Base-by-base conservation (phyloP, 2,113 vertebrate species). In the Phalacrocorax carbo region DNA sequence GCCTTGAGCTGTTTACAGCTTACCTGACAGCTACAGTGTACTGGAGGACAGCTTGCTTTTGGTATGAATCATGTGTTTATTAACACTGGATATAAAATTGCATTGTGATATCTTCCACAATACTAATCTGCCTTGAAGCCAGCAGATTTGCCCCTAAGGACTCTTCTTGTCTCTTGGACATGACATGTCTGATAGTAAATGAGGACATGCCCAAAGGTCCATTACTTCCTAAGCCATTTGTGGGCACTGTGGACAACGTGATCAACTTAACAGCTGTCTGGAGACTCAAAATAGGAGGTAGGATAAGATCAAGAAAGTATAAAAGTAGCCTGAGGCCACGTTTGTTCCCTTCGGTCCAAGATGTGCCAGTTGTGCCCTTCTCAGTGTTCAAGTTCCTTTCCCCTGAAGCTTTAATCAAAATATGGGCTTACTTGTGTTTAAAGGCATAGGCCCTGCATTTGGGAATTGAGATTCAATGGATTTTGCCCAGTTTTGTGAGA, bases 251-350 rank as follows among this genome's bases (percentile, higher is more conserved):
- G 86, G 81, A 44, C 80, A 90, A 70, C 62, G 49, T 38, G 79
- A 92, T 94, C 81, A 87, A 75, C 38, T 90, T 90, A 94, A 79
- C 19, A 91, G 76, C 52, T 69, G 36, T 86, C 86, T 96, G 90
- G 90, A 83, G 23, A 73, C 92, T 83, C 71, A 71, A 54, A 96
- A 93, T 88, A 93, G 76, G 44, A 83, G 68, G 54, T 83, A 34
- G 71, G 90, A 93, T 96, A 93, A 86, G 58, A 95, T 95, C 48
- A 86, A 86, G 42, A 68, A 66, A 88, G 46, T 66, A 22, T 68
- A 64, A 77, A 88, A 81, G 18, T 38, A 73, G 79, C 94, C 48
- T 48, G 48, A 86, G 34, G 94, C 76, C 11, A 0, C 1, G 0
- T 49, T 86, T 88, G 82, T 93, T 96, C 90, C 25, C 58, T 90